Conservation (phyloP, 37 sponge, comb jelly and placozoan genomes). For the Ianthella basta region DNA sequence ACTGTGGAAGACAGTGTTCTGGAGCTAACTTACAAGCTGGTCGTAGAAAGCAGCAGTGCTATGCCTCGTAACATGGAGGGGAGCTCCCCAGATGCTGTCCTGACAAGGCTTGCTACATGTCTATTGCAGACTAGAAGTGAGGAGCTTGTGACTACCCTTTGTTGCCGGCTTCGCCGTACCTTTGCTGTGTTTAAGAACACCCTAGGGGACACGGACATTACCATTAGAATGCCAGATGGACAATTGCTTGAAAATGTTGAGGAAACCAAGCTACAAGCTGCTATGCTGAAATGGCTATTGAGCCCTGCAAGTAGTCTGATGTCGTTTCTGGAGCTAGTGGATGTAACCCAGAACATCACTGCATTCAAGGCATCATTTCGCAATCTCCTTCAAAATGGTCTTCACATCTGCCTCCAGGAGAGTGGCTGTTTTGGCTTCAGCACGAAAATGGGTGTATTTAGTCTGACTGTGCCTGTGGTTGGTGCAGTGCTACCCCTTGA, state of each 20-base stretch:
- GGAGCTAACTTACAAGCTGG: background rate
- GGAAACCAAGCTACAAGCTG: constrained; percentile 1
- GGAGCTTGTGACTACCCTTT: background rate
- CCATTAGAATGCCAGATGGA: background rate
- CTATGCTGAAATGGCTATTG: constrained; percentile 13
- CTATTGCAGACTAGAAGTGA: background rate
- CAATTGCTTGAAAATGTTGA: background rate
- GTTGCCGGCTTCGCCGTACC: background rate
- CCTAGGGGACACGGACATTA: background rate
- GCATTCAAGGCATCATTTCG: background rate
- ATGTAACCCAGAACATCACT: background rate
- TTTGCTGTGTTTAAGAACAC: background rate
- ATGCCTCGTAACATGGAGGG: background rate
- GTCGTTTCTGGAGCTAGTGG: background rate
- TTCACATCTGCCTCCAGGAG: background rate
- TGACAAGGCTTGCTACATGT: background rate
- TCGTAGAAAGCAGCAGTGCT: background rate
- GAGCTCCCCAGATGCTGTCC: background rate
- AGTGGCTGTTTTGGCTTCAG: background rate
- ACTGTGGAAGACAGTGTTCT: background rate
- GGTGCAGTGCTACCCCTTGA: background rate
- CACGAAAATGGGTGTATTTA: background rate
- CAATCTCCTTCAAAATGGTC: background rate
- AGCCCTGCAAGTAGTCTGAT: background rate
- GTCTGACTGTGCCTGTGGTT: background rate